phyloP scores from a whole-genome alignment of 2,888 invertebrate genomes.

The Drosophila recens region DNA sequence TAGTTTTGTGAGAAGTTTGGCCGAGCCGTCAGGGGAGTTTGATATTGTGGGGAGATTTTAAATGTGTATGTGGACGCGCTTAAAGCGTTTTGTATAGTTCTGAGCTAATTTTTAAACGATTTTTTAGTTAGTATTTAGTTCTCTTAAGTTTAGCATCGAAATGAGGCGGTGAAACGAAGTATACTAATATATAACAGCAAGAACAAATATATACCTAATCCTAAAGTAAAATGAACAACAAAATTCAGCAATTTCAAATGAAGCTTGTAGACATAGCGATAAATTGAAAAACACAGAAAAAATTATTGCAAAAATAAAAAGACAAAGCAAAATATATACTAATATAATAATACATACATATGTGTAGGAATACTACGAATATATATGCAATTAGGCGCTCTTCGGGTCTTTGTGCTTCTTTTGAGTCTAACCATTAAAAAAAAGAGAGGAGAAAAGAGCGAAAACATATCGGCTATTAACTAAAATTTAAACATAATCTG shows the following conservation, averaged over 20 bases:
- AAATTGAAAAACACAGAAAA: conserved; percentile 33
- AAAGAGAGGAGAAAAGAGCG: conserved; percentile 25
- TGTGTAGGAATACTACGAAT: conserved; percentile 8
- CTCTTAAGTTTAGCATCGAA: conserved; percentile 72
- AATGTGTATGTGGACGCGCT: conserved; percentile 55
- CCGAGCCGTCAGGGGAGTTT: conserved; percentile 45
- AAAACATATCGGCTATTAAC: conserved; percentile 72
- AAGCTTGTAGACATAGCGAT: conserved; percentile 70
- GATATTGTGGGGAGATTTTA: conserved; percentile 38
- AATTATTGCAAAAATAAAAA: conserved; percentile 35
- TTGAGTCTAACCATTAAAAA: conserved; percentile 55
- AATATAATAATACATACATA: conserved; percentile 19
- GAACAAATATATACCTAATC: conserved; percentile 57
- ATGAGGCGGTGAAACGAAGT: conserved; percentile 74
- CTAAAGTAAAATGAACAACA: conserved; percentile 35
- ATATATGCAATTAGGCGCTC: conserved; percentile 64
- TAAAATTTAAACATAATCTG: conserved; percentile 32
- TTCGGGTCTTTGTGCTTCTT: conserved; percentile 62
- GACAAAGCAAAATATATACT: conserved; percentile 38
- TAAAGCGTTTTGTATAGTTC: conserved; percentile 77
- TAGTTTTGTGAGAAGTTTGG: conserved; percentile 24
- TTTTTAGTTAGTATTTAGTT: conserved; percentile 74
- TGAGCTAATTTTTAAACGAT: conserved; percentile 70
- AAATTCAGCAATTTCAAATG: conserved; percentile 63
- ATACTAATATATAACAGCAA: conserved; percentile 57